Percentiles rank a stretch among this genome's conserved stretches.
Evolutionary conservation across 2,113 vertebrate genomes (phyloP).

Genomic region (Aplodontia rufa): DNA sequence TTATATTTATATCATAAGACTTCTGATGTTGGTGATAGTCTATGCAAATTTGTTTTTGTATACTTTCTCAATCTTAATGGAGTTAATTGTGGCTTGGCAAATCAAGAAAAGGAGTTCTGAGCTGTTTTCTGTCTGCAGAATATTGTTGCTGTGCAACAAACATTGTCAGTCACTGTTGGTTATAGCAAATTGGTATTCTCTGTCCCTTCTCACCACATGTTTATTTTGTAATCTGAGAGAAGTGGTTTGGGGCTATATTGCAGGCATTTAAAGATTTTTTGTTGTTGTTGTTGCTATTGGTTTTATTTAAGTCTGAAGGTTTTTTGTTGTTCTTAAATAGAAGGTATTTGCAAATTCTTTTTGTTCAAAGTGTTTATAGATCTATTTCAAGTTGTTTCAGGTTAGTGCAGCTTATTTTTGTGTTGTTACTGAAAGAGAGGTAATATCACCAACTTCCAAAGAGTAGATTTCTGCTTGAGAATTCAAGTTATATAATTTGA

Average conservation of each 20-base stretch:
- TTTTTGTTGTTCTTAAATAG: constrained; percentile 53
- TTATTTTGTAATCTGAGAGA: constrained; percentile 78
- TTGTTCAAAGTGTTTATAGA: constrained; percentile 22
- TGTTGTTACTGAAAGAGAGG: constrained; percentile 49
- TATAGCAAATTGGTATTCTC: constrained; percentile 84
- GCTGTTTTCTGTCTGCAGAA: constrained; percentile 82
- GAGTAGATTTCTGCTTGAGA: constrained; percentile 51
- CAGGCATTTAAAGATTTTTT: constrained; percentile 72
- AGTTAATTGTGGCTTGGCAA: constrained; percentile 84
- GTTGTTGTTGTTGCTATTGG: constrained; percentile 66
- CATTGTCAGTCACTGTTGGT: constrained; percentile 81
- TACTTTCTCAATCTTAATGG: constrained; percentile 60
- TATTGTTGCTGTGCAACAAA: constrained; percentile 86
- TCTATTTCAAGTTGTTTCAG: constrained; percentile 56
- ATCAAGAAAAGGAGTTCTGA: constrained; percentile 80
- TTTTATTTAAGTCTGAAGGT: constrained; percentile 72
- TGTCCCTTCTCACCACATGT: constrained; percentile 76
- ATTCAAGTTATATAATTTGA: constrained; percentile 42
- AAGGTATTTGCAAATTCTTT: constrained; percentile 61
- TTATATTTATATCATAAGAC: background rate
- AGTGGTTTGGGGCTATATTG: constrained; percentile 76
- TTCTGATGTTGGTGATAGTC: background rate
- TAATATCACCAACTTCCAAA: constrained; percentile 65
- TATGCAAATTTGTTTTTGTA: background rate
- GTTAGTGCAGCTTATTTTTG: constrained; percentile 63